phyloP scores from a whole-genome alignment of 2,113 vertebrate species.

The Microtus oregoni region DNA sequence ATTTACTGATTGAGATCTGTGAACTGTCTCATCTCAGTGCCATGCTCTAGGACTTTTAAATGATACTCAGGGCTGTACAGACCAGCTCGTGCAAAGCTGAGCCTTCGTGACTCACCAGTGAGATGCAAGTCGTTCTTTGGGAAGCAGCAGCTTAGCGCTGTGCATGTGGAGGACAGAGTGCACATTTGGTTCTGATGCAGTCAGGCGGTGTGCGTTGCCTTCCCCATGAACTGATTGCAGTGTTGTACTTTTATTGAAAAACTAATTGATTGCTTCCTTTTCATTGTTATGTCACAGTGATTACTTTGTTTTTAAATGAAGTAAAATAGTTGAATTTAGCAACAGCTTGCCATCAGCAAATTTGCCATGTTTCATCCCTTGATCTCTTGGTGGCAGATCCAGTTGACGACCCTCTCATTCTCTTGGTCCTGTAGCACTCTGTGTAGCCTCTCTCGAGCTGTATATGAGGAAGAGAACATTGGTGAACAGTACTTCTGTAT shows the following conservation, averaged over 20 bases:
- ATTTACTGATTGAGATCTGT: constrained; percentile 42
- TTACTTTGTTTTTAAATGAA: constrained; percentile 58
- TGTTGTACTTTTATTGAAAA: constrained; percentile 51
- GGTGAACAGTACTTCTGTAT: not conserved
- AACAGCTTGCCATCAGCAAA: not conserved
- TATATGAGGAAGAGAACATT: not conserved
- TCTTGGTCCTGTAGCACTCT: not conserved
- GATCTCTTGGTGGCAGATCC: not conserved
- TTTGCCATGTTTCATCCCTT: not conserved
- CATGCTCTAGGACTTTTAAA: not conserved
- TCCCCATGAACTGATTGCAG: not conserved
- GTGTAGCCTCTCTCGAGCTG: not conserved
- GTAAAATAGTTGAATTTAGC: constrained; percentile 24
- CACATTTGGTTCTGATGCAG: not conserved
- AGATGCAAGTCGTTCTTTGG: constrained; percentile 11
- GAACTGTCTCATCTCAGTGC: not conserved
- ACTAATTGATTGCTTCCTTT: not conserved
- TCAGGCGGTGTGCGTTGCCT: not conserved
- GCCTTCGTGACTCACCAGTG: not conserved
- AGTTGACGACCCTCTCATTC: not conserved
- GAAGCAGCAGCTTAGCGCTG: not conserved
- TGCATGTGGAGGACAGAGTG: not conserved
- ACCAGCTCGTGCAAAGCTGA: not conserved
- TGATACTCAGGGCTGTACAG: not conserved
- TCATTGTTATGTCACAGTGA: constrained; percentile 37